These are phyloP conservation scores for Trachops cirrhosus DNA, from an alignment of 2,797 vertebrate genomes.

Conservation along the genomic window DNA sequence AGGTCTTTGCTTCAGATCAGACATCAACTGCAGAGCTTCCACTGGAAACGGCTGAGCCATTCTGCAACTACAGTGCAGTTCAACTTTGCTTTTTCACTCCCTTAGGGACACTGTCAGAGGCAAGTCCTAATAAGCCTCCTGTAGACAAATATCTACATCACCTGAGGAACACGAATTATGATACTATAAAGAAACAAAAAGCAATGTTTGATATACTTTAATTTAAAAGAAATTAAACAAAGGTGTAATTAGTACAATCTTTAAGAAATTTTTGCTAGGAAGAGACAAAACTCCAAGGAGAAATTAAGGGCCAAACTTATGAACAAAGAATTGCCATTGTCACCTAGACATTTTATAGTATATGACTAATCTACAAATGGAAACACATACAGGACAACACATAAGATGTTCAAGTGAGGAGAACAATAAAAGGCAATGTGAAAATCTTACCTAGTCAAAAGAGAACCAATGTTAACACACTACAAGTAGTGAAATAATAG, in stretches of 20 bases:
- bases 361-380: neutral
- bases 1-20: neutral
- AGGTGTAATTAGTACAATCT: neutral
- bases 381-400: neutral
- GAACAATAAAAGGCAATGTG: neutral
- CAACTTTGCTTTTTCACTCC: neutral
- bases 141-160: neutral
- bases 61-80: neutral
- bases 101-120: neutral
- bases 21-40: neutral
- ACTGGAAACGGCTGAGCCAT: neutral
- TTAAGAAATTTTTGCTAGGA: neutral
- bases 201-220: neutral
- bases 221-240: neutral
- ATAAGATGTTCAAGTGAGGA: neutral
- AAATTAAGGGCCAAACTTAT: neutral
- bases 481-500: neutral
- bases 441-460: neutral
- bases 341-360: neutral
- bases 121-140: neutral
- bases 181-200: neutral
- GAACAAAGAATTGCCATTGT: neutral
- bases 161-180: neutral
- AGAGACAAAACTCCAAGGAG: neutral
- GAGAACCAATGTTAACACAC: neutral